Evolutionary conservation across 2,888 invertebrate species (phyloP).

Genomic region (Glaucopsyche alexis): DNA sequence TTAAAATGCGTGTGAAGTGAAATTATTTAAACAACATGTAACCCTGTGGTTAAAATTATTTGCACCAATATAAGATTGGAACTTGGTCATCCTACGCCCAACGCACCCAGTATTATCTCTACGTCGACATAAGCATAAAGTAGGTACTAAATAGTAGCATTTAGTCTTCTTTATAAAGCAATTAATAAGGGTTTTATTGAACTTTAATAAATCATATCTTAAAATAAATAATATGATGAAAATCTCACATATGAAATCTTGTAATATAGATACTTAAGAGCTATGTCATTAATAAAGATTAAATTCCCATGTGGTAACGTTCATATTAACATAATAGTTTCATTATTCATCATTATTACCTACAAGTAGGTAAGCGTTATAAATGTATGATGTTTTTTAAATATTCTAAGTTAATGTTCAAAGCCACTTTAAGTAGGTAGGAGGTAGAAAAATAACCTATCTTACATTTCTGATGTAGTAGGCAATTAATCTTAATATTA

Average conservation of each 20-base stretch:
- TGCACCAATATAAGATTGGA: too few relatives aligned
- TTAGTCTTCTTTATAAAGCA: background rate
- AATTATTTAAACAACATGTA: too few relatives aligned
- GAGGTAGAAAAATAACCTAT: background rate
- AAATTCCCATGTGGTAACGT: background rate
- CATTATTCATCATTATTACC: conserved; percentile 10
- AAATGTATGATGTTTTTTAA: background rate
- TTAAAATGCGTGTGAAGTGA: too few relatives aligned
- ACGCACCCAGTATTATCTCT: too few relatives aligned
- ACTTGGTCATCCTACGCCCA: too few relatives aligned
- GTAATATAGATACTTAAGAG: background rate
- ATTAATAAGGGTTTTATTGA: background rate
- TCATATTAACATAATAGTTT: background rate
- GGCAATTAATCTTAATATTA: too few relatives aligned
- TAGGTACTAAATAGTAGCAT: background rate
- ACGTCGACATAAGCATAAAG: too few relatives aligned
- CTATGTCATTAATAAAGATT: conserved; percentile 4
- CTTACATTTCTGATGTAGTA: too few relatives aligned
- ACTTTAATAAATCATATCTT: background rate
- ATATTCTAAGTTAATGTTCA: background rate
- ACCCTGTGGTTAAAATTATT: too few relatives aligned
- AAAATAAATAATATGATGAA: conserved; percentile 11
- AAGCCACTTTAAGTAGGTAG: background rate
- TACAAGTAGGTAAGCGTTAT: background rate
- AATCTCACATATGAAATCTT: conserved; percentile 1